Conservation (phyloP, 2,888 invertebrate species). For the Ennomos fuscantarius region DNA sequence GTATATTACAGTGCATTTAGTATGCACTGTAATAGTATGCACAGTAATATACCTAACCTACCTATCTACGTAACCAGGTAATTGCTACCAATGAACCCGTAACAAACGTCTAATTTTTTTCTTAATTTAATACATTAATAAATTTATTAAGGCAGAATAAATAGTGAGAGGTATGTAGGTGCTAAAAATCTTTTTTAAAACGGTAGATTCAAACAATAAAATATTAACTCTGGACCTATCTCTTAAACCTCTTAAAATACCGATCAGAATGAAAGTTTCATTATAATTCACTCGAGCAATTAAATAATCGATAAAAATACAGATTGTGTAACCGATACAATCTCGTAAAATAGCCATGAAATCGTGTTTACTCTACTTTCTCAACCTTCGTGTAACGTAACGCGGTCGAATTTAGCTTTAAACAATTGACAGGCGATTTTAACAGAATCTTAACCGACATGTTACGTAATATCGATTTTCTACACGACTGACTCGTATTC, state of each 20-base stretch:
- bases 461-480: constrained; percentile 60
- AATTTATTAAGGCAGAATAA: no score
- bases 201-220: no score
- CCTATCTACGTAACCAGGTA: no score
- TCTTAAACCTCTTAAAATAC: constrained; percentile 2
- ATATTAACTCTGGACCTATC: constrained; percentile 8
- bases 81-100: no score
- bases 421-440: constrained; percentile 15
- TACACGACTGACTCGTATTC: constrained; percentile 31
- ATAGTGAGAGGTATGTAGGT: no score
- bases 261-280: no score
- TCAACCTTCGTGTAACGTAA: constrained; percentile 39
- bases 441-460: constrained; percentile 45
- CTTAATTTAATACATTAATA: no score
- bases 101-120: no score
- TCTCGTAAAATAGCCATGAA: constrained; percentile 48
- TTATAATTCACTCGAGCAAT: constrained; percentile 21
- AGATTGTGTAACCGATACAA: constrained; percentile 47
- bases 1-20: no score
- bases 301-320: constrained; percentile 37
- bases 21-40: no score
- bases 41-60: no score
- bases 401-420: constrained; percentile 9
- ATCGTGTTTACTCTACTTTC: constrained; percentile 65
- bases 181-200: no score